These are phyloP conservation scores for Acleris emargana DNA, from an alignment of 2,888 invertebrate genomes.

Conservation along the genomic window DNA sequence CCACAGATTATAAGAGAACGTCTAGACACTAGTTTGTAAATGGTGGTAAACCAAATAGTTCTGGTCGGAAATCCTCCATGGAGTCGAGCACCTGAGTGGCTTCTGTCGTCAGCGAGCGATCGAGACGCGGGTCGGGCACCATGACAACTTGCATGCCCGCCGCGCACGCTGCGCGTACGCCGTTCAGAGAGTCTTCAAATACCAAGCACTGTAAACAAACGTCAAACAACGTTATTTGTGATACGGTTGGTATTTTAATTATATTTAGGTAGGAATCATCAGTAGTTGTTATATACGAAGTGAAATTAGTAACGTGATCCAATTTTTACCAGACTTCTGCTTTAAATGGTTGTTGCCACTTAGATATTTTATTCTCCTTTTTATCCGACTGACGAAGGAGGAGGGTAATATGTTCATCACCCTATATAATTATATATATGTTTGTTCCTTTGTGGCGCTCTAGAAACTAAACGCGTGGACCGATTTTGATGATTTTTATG, in stretches of 20 bases:
- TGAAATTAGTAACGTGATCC: no score
- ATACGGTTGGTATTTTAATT: neutral
- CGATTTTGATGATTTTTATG: no score
- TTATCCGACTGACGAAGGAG: no score
- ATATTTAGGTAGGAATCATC: no score
- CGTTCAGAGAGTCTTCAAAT: constrained; percentile 96
- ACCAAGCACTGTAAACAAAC: constrained; percentile 87
- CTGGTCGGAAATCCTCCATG: constrained; percentile 90
- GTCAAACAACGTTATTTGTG: neutral
- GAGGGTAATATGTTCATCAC: no score
- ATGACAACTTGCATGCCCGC: constrained; percentile 95
- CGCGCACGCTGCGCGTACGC: constrained; percentile 89
- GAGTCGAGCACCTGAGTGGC: constrained; percentile 87
- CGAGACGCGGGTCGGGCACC: constrained; percentile 87
- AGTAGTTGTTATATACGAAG: no score
- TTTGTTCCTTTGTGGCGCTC: no score
- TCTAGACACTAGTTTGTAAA: constrained; percentile 53
- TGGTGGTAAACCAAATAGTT: constrained; percentile 92
- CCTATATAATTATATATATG: no score
- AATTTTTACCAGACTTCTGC: no score
- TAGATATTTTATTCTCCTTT: no score
- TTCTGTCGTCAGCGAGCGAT: constrained; percentile 49
- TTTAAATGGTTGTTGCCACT: no score
- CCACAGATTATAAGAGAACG: neutral
- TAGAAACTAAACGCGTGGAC: no score